phyloP scores from a whole-genome alignment of 2,113 vertebrate species.

The Salvator merianae region DNA sequence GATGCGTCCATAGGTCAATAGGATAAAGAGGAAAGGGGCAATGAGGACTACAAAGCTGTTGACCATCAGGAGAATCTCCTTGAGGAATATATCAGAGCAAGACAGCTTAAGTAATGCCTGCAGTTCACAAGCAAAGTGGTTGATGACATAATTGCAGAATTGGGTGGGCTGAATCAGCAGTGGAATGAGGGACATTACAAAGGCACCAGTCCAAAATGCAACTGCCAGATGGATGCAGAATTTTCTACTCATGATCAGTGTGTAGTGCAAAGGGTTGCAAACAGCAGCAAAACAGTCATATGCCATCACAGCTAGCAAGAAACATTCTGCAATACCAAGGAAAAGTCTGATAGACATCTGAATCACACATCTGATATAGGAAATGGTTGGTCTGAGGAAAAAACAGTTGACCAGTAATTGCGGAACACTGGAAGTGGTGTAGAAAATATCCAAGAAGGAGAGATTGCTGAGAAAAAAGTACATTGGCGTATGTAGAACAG shows the following conservation, averaged over 20 bases:
- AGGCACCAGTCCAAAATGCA: neutral
- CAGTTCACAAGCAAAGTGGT: slow-evolving; percentile 45
- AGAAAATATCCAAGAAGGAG: slow-evolving; percentile 63
- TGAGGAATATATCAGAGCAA: slow-evolving; percentile 1
- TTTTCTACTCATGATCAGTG: slow-evolving; percentile 45
- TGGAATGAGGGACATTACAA: neutral
- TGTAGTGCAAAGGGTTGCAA: slow-evolving; percentile 58
- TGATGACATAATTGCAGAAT: slow-evolving; percentile 29
- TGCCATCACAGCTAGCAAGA: slow-evolving; percentile 64
- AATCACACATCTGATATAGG: slow-evolving; percentile 43
- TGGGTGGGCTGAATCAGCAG: neutral
- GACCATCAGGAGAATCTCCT: slow-evolving; percentile 37
- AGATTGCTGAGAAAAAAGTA: slow-evolving; percentile 65
- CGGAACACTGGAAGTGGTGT: slow-evolving; percentile 53
- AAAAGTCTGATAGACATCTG: slow-evolving; percentile 62
- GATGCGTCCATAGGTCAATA: slow-evolving; percentile 49
- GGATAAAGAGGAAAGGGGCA: slow-evolving; percentile 38
- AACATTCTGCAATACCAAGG: slow-evolving; percentile 49
- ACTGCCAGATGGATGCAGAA: slow-evolving; percentile 11
- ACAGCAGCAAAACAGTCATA: slow-evolving; percentile 57
- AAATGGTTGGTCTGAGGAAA: slow-evolving; percentile 41
- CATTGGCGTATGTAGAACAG: slow-evolving; percentile 58
- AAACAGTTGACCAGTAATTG: slow-evolving; percentile 53
- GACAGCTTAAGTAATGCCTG: slow-evolving; percentile 51
- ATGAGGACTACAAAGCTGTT: slow-evolving; percentile 44